phyloP scores from a whole-genome alignment of 2,888 invertebrate genomes.

The Gymnosoma rotundatum region DNA sequence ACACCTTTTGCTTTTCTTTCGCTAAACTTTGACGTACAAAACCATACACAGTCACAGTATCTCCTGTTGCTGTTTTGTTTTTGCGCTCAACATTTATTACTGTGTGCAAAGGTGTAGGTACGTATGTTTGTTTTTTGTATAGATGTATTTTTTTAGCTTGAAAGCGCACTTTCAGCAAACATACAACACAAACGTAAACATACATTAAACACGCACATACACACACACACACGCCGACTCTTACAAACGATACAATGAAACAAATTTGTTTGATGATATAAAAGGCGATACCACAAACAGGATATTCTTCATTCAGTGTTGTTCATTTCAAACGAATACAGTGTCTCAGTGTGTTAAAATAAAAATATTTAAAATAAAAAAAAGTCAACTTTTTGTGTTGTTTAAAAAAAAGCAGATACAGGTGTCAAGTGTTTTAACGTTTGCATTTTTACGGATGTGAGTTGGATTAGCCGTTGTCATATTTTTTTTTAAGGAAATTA shows the following conservation, averaged over 20 bases:
- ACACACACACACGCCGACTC: background rate
- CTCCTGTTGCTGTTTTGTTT: constrained; percentile 36
- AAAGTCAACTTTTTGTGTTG: background rate
- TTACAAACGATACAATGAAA: constrained; percentile 58
- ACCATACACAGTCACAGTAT: constrained; percentile 29
- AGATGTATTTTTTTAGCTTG: constrained; percentile 40
- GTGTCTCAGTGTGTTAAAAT: constrained; percentile 25
- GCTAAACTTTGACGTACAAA: constrained; percentile 21
- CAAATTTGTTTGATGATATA: constrained; percentile 60
- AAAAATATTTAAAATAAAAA: constrained; percentile 20
- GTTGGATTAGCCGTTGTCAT: constrained; percentile 3
- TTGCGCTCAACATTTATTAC: constrained; percentile 54
- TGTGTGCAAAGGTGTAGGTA: constrained; percentile 9
- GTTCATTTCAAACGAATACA: constrained; percentile 66
- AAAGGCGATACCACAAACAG: constrained; percentile 67
- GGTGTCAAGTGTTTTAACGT: constrained; percentile 52
- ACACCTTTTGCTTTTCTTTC: constrained; percentile 50
- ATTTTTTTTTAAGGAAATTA: constrained; percentile 7
- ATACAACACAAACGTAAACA: constrained; percentile 41
- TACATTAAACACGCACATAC: constrained; percentile 12
- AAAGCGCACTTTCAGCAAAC: constrained; percentile 52
- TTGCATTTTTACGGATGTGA: constrained; percentile 45
- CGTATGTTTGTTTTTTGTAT: constrained; percentile 6
- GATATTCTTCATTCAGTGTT: constrained; percentile 69
- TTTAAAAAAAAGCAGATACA: constrained; percentile 48